A percentile compares a stretch with the other conserved stretches of the same genome.
Conservation (phyloP, 1,140 invertebrate species). For the Coptotermes formosanus region DNA sequence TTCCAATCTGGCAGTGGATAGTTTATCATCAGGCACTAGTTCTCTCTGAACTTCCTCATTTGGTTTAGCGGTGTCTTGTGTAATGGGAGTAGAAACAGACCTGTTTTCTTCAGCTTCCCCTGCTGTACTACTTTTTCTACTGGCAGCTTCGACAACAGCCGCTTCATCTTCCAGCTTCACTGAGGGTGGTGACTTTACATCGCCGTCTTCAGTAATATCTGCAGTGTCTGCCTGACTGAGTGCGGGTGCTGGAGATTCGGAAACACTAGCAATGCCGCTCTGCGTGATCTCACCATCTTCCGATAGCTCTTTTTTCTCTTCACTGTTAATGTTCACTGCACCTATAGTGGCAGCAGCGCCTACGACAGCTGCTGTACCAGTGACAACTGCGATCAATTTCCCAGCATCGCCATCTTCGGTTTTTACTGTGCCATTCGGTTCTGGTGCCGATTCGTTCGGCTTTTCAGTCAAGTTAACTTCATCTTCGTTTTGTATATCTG, state of each 20-base stretch:
- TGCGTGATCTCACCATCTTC: background rate
- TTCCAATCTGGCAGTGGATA: background rate
- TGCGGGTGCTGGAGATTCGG: background rate
- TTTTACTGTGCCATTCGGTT: slow-evolving; percentile 33
- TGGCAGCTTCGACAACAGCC: no score
- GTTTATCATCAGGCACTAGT: no score
- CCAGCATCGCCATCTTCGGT: slow-evolving; percentile 29
- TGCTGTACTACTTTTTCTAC: no score
- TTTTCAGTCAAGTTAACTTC: background rate
- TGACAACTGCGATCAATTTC: slow-evolving; percentile 33
- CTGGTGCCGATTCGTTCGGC: slow-evolving; percentile 30
- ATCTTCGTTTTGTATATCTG: slow-evolving; percentile 28
- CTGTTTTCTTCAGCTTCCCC: no score
- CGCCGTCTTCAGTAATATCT: background rate
- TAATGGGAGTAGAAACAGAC: no score
- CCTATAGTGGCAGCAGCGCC: slow-evolving; percentile 34
- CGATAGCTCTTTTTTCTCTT: background rate
- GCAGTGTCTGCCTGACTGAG: background rate
- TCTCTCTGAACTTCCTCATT: no score
- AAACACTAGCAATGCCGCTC: no score
- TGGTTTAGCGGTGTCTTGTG: no score
- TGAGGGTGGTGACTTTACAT: no score
- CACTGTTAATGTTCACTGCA: background rate
- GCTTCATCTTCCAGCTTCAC: no score
- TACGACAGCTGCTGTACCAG: slow-evolving; percentile 33